Base-by-base conservation (phyloP, 2,797 vertebrate species). In the Trachops cirrhosus region DNA sequence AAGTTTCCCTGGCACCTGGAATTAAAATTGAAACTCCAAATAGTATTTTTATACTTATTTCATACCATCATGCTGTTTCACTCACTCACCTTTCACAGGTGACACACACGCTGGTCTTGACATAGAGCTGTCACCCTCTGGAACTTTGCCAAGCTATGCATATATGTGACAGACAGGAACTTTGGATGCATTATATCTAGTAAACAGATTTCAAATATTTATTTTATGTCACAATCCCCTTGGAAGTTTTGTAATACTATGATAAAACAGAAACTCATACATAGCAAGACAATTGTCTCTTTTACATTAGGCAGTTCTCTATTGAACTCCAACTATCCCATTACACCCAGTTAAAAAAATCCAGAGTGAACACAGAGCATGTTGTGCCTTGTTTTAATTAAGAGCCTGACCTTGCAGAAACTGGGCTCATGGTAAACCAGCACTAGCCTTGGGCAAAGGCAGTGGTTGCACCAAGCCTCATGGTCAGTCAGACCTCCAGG, bases 131-230 rank as follows among this genome's bases (percentile, higher is more conserved):
- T 92, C n/a, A 67, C 34, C 14, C 39, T 79, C 46, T 80, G 79
- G 46, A 24, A 92, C 29, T 79, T 74, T 34, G 46, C 64, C 54
- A 21, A 89, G 50, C 71, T 50, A 62, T 92, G 73, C 74, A 57
- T 94, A 73, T 48, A 50, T 67, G n/a, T 78, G 67, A 41, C 14
- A 92, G 64, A 94, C 52, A 85, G 64, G 74, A 94, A 79, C 54
- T 89, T 62, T 73, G 54, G 39, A 18, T 68, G 22, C 54, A 48
- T 71, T 71, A 29, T 73, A 50, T 67, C 74, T 85, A 39, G 85
- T 86, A 74, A 94, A 57, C 79, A 94, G 46, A 86, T 86, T 96
- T 92, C 80, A 85, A 89, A 59, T 75, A 82, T 34, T 92, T 92
- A 68, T 54, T 79, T 89, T 86, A 74, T 74, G 50, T 80, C 67